Evolutionary conservation across 1,140 invertebrate genomes (phyloP).

Genomic region (Leptestheria dahalacensis): DNA sequence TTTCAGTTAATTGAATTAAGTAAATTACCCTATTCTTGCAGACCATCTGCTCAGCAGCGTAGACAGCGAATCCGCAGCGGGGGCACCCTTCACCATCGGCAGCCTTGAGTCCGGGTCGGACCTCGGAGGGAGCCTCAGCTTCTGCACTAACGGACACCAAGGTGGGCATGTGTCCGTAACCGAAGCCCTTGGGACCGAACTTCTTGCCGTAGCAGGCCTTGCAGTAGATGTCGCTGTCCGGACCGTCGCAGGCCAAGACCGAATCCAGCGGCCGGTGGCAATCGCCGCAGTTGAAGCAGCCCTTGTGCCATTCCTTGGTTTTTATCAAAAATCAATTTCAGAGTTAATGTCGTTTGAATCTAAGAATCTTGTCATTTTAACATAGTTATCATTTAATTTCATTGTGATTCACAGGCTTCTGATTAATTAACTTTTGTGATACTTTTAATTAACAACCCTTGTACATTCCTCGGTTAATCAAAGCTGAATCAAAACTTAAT

Average conservation of each 20-base stretch:
- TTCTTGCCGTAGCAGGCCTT: slow-evolving; percentile 79
- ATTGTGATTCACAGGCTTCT: too few relatives aligned
- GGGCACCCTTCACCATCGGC: slow-evolving; percentile 59
- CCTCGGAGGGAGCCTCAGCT: slow-evolving; percentile 45
- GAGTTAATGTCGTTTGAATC: too few relatives aligned
- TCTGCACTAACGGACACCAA: slow-evolving; percentile 59
- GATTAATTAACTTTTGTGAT: too few relatives aligned
- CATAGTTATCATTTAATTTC: too few relatives aligned
- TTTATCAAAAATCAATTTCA: slow-evolving; percentile 10
- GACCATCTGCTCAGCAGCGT: slow-evolving; percentile 86
- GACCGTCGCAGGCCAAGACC: slow-evolving; percentile 79
- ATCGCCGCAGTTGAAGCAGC: slow-evolving; percentile 65
- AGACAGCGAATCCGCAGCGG: slow-evolving; percentile 73
- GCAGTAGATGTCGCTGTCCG: slow-evolving; percentile 85
- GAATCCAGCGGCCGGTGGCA: slow-evolving; percentile 87
- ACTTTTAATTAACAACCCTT: too few relatives aligned
- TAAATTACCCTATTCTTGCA: slow-evolving; percentile 68
- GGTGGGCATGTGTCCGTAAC: slow-evolving; percentile 70
- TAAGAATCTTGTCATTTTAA: too few relatives aligned
- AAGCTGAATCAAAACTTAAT: too few relatives aligned
- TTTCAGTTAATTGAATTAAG: too few relatives aligned
- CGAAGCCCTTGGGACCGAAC: slow-evolving; percentile 76
- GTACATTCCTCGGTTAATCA: too few relatives aligned
- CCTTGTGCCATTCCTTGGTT: slow-evolving; percentile 82
- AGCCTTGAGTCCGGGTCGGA: slow-evolving; percentile 38